Conservation (phyloP, 2,797 vertebrate species). For the Gephyroberyx darwinii region DNA sequence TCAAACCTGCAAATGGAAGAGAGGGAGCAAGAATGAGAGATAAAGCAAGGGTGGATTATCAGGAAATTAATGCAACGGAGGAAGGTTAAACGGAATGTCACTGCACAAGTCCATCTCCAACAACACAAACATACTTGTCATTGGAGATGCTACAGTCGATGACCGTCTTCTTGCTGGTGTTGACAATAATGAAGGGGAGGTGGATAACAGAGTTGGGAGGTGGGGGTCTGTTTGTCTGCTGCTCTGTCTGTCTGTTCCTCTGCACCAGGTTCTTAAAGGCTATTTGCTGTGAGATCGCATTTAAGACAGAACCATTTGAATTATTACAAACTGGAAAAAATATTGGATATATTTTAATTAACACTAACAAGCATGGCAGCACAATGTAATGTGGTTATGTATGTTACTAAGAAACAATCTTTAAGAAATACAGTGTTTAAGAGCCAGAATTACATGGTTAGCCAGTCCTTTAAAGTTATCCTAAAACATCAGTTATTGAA, state of each 20-base stretch:
- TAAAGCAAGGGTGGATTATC: background rate
- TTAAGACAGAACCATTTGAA: constrained; percentile 3
- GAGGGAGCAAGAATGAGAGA: background rate
- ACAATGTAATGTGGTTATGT: too few relatives aligned
- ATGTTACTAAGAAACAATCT: too few relatives aligned
- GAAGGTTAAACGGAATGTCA: too few relatives aligned
- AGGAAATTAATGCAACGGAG: background rate
- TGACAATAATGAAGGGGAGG: constrained; percentile 98
- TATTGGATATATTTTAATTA: too few relatives aligned
- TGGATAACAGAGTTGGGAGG: constrained; percentile 98
- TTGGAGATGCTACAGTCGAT: constrained; percentile 99
- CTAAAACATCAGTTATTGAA: too few relatives aligned
- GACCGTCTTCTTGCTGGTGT: constrained; percentile 99
- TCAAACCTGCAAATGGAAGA: constrained; percentile 86
- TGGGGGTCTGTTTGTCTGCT: constrained; percentile 91
- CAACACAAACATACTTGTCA: constrained; percentile 87
- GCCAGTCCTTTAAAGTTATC: too few relatives aligned
- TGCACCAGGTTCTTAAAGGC: constrained; percentile 99
- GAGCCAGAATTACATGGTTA: too few relatives aligned
- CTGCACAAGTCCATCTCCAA: too few relatives aligned
- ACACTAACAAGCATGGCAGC: too few relatives aligned
- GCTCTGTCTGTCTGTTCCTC: constrained; percentile 93
- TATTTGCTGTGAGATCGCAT: constrained; percentile 89
- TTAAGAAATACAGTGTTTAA: too few relatives aligned
- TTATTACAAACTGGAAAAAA: background rate